A percentile compares a stretch with the other conserved stretches of the same genome.
Conservation (phyloP, 2,888 invertebrate genomes). For the Meganola albula region DNA sequence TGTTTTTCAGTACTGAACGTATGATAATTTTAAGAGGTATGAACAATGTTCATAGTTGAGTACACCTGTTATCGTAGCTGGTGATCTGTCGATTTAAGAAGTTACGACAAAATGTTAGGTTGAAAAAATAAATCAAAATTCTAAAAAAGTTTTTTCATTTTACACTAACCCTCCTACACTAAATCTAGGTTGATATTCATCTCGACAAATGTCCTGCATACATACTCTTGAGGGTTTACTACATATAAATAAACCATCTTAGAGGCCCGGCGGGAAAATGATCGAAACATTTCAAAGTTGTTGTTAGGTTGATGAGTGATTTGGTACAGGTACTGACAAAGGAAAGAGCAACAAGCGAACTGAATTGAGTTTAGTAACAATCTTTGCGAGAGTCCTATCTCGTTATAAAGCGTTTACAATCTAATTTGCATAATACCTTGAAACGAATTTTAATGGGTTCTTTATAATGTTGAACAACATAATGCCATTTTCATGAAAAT, state of each 20-base stretch:
- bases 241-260: too few species aligned
- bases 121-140: slow-evolving; percentile 72
- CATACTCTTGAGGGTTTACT: too few species aligned
- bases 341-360: slow-evolving; percentile 48
- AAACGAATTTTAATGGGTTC: slow-evolving; percentile 62
- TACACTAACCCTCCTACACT: too few species aligned
- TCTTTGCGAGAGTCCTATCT: slow-evolving; percentile 54
- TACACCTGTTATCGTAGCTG: slow-evolving; percentile 74
- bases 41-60: slow-evolving; percentile 75
- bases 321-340: slow-evolving; percentile 29
- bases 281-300: too few species aligned
- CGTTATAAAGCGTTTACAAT: slow-evolving; percentile 60
- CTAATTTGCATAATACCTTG: slow-evolving; percentile 66
- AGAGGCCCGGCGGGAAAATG: too few species aligned
- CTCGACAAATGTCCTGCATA: too few species aligned
- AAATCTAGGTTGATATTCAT: too few species aligned
- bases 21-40: slow-evolving; percentile 70
- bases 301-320: too few species aligned
- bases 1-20: slow-evolving; percentile 74
- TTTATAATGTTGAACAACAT: slow-evolving; percentile 61
- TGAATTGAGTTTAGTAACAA: slow-evolving; percentile 62
- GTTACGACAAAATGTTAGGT: slow-evolving; percentile 75
- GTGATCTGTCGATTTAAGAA: slow-evolving; percentile 71
- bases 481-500: slow-evolving; percentile 43
- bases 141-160: slow-evolving; percentile 51